A percentile compares a stretch with the other conserved stretches of the same genome.
phyloP scores from a whole-genome alignment of 2,113 vertebrate species.

The Natator depressus region DNA sequence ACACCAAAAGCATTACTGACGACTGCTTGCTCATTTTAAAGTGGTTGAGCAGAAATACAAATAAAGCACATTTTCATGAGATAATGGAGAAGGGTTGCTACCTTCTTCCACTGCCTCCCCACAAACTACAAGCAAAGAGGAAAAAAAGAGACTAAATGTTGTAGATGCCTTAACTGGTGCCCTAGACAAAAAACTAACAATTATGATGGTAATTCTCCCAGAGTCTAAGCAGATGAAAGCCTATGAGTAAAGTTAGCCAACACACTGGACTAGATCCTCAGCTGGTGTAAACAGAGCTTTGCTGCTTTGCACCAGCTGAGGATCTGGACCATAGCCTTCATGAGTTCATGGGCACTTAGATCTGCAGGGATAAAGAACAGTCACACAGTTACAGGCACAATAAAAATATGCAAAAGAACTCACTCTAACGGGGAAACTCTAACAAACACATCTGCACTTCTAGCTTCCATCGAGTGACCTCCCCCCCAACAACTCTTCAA shows the following conservation, averaged over 20 bases:
- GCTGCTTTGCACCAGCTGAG: background rate
- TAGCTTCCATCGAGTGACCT: background rate
- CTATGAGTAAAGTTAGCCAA: background rate
- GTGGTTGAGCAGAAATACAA: background rate
- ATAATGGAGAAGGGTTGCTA: background rate
- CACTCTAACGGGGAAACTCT: background rate
- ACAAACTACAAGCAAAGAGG: background rate
- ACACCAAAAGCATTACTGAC: background rate
- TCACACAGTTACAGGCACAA: background rate
- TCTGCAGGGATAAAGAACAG: background rate
- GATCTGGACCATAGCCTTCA: conserved; percentile 4
- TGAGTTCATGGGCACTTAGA: background rate
- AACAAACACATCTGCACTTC: background rate
- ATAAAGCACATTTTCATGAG: background rate
- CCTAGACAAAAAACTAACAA: background rate
- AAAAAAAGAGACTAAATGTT: background rate
- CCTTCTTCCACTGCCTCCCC: background rate
- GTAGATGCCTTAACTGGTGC: background rate
- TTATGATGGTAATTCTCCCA: background rate
- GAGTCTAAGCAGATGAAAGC: background rate
- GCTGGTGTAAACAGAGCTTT: background rate
- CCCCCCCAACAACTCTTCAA: fast-evolving
- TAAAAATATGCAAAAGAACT: background rate
- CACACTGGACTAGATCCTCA: background rate
- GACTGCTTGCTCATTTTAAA: background rate